Percentiles rank a stretch among this genome's conserved stretches.
Conservation (phyloP, 2,888 invertebrate genomes). For the Iphiclides podalirius region DNA sequence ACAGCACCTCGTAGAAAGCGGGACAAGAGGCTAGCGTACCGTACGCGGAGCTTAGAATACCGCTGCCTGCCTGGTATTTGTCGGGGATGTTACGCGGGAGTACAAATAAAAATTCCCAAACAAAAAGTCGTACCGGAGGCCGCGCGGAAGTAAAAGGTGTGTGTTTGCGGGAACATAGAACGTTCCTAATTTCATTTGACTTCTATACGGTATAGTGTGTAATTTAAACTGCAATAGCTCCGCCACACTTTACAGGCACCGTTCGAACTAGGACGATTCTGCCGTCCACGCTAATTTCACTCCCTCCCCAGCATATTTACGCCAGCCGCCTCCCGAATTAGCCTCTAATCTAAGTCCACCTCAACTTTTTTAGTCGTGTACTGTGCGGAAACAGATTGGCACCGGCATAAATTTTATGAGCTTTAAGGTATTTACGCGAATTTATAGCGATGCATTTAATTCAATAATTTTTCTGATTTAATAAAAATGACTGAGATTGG, state of each 20-base stretch:
- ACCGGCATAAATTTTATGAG: too few species aligned
- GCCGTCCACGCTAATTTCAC: constrained; percentile 19
- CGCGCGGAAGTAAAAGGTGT: too few species aligned
- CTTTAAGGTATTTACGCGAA: too few species aligned
- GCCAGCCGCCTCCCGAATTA: constrained; percentile 20
- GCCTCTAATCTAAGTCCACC: constrained; percentile 18
- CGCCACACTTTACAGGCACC: not conserved
- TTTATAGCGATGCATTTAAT: too few species aligned
- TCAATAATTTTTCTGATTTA: too few species aligned
- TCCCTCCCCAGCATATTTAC: constrained; percentile 24
- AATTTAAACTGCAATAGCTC: constrained; percentile 22
- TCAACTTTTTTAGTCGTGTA: constrained; percentile 15
- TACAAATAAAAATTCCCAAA: constrained; percentile 25
- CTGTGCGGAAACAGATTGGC: constrained; percentile 9
- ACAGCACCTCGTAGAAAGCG: constrained; percentile 8
- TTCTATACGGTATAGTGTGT: too few species aligned
- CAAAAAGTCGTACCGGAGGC: too few species aligned
- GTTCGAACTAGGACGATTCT: too few species aligned
- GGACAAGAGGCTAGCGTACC: constrained; percentile 24
- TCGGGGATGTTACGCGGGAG: constrained; percentile 38
- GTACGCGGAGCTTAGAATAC: constrained; percentile 33
- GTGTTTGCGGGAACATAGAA: constrained; percentile 14
- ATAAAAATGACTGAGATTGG: too few species aligned
- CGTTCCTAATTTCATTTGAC: constrained; percentile 21
- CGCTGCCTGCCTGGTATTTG: constrained; percentile 34